Base-by-base conservation (phyloP, 2,888 invertebrate genomes). In the Leptopilina myrica region DNA sequence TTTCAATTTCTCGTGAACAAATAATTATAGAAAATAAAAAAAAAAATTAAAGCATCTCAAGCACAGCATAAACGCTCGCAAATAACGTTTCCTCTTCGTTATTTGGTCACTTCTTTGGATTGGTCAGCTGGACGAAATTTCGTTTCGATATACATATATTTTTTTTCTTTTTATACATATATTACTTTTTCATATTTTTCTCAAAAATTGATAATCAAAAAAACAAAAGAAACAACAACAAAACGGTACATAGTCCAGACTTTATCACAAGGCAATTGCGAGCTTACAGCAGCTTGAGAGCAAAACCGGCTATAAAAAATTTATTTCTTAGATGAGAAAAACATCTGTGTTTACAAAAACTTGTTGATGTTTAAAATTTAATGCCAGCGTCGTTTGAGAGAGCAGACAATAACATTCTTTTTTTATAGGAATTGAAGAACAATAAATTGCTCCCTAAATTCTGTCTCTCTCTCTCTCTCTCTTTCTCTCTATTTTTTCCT, bases 51-150 rank as follows among this genome's bases (percentile, higher is more conserved):
- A 86, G 86, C 85, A 82, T 81, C 88, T 88, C 88, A 89, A 88
- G 87, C 85, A 82, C 85, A 85, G 83, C 84, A 87, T 86, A 88
- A 88, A 84, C 84, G 84, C 90, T 90, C 90, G 89, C 90, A 86
- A 87, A 85, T 84, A 89, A 87, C 87, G 86, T 89, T 89, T 86
- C 85, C 88, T 88, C 87, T 86, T 85, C 88, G 84, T 88, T 90
- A 91, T 91, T 91, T 91, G 91, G 91, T 91, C 91, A 88, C 85
- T 89, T 91, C 91, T 91, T 91, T 91, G 91, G 91, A 91, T 90
- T 91, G 89, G 91, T 91, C 91, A 88, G 91, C 90, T 91, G 91
- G 91, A 91, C 91, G 86, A 88, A 88, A 89, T 86, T 88, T 84
- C 79, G 64, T 67, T 80, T 65, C 49, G 46, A 49, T 73, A 84